Percentiles rank a stretch among this genome's conserved stretches.
phyloP scores from a whole-genome alignment of 2,888 invertebrate genomes.

The Sphaeridia pumilis region DNA sequence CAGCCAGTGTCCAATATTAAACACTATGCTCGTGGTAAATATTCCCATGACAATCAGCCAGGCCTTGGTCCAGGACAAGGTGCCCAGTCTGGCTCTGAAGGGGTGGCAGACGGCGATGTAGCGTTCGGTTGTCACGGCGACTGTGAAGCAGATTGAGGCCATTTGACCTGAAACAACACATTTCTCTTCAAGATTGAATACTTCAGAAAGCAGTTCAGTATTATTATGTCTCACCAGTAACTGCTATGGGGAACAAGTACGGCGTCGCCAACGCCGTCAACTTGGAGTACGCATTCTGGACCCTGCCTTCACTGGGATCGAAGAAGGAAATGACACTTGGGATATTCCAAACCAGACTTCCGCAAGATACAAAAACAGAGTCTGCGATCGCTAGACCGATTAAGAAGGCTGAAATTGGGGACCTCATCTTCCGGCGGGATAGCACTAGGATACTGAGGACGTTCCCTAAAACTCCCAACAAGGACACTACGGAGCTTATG shows the following conservation, averaged over 20 bases:
- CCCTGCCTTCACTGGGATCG: neutral
- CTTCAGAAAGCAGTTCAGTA: neutral
- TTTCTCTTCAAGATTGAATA: neutral
- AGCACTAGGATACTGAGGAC: conserved; percentile 78
- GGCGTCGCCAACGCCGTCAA: conserved; percentile 9
- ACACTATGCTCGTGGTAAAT: conserved; percentile 13
- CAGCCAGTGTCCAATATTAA: conserved; percentile 27
- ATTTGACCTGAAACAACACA: conserved; percentile 18
- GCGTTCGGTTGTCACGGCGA: conserved; percentile 27
- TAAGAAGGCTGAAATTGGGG: conserved; percentile 86
- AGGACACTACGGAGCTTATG: conserved; percentile 59
- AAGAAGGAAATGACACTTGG: conserved; percentile 40
- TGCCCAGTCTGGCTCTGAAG: conserved; percentile 10
- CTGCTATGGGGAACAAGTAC: conserved; percentile 9
- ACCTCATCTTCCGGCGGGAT: conserved; percentile 85
- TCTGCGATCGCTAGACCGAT: conserved; percentile 89
- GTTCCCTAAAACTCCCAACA: conserved; percentile 69
- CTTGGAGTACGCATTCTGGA: conserved; percentile 5
- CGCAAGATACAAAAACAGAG: conserved; percentile 72
- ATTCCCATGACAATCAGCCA: conserved; percentile 13
- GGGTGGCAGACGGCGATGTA: conserved; percentile 17
- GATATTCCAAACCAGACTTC: conserved; percentile 70
- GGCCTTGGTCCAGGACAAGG: conserved; percentile 17
- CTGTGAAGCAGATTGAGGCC: conserved; percentile 23
- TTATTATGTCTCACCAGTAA: conserved; percentile 10